Conservation (phyloP, 2,888 invertebrate species). For the Cheilosia impressa region DNA sequence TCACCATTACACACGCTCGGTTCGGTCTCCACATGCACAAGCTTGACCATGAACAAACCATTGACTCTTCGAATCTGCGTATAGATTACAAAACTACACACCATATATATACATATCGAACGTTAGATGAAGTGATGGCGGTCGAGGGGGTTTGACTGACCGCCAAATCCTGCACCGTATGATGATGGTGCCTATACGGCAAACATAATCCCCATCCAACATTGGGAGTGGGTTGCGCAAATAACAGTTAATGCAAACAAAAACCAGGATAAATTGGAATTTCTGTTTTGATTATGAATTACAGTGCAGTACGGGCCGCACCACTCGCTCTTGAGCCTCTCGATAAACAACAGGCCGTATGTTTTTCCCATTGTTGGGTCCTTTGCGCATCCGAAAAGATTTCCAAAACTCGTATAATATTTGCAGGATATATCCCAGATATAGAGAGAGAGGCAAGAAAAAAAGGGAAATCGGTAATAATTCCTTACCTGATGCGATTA, state of each 20-base stretch:
- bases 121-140: neutral
- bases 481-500: conserved; percentile 74
- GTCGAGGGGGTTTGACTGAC: conserved; percentile 43
- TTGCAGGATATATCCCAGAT: conserved; percentile 34
- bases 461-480: conserved; percentile 56
- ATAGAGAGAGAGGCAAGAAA: neutral
- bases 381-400: conserved; percentile 41
- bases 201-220: conserved; percentile 68
- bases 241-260: conserved; percentile 74
- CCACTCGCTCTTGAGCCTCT: neutral
- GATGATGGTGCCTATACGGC: conserved; percentile 44
- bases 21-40: neutral
- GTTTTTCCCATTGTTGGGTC: conserved; percentile 27
- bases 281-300: conserved; percentile 75
- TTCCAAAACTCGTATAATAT: conserved; percentile 12
- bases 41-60: conserved; percentile 55
- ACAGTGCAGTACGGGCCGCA: conserved; percentile 39
- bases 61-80: conserved; percentile 45
- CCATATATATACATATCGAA: neutral
- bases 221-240: conserved; percentile 43
- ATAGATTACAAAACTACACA: conserved; percentile 27
- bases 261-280: conserved; percentile 75
- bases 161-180: conserved; percentile 69
- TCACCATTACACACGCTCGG: conserved; percentile 22
- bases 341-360: conserved; percentile 30